A percentile compares a stretch with the other conserved stretches of the same genome.
Conservation (phyloP, 2,797 vertebrate species). For the Picus viridis region DNA sequence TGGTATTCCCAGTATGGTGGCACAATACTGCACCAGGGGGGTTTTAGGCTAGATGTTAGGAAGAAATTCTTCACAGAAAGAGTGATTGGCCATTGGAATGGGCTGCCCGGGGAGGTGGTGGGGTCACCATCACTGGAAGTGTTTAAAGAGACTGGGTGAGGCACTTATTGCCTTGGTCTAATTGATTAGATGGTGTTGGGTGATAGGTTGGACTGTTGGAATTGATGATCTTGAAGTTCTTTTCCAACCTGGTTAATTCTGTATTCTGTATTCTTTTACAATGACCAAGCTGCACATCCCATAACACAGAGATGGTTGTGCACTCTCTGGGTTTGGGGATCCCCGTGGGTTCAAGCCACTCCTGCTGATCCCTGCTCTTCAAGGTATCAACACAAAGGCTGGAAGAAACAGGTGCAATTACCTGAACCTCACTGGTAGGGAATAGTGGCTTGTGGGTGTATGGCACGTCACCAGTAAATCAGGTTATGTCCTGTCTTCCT, state of each 20-base stretch:
- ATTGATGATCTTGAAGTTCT: no score
- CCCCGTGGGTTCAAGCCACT: fast-evolving
- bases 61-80: no score
- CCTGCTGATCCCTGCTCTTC: neutral
- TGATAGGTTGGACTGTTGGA: no score
- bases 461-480: neutral
- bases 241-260: no score
- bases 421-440: neutral
- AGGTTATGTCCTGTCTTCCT: neutral
- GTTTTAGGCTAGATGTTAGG: no score
- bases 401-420: neutral
- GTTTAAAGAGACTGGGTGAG: no score
- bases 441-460: fast-evolving
- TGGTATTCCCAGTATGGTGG: fast-evolving
- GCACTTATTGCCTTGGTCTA: no score
- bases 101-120: no score
- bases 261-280: no score
- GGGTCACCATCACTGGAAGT: no score
- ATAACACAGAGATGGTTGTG: neutral
- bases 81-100: no score
- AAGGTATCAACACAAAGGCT: neutral
- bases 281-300: neutral
- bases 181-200: no score
- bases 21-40: neutral
- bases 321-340: fast-evolving